A percentile compares a stretch with the other conserved stretches of the same genome.
Conservation (phyloP, 2,113 vertebrate species). For the Sialia sialis region DNA sequence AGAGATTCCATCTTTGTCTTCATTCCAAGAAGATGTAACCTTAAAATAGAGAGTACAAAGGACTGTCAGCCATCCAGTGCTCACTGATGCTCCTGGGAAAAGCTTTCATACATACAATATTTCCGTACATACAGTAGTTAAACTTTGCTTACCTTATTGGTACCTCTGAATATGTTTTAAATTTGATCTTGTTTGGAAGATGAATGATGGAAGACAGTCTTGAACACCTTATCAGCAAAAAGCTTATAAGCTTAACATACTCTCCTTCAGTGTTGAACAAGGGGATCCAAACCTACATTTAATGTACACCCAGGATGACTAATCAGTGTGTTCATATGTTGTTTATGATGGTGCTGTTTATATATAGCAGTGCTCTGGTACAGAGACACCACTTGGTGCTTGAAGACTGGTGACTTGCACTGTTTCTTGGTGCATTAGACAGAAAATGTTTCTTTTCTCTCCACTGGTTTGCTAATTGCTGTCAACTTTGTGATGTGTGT, state of each 20-base stretch:
- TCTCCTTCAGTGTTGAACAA: neutral
- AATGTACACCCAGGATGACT: constrained; percentile 15
- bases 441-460: neutral
- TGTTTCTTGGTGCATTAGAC: neutral
- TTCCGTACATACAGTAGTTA: neutral
- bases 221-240: neutral
- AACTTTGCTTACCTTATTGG: neutral
- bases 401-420: neutral
- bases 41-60: neutral
- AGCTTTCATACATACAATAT: neutral
- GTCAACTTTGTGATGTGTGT: neutral
- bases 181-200: neutral
- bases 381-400: neutral
- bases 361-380: neutral
- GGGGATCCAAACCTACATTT: neutral
- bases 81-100: neutral
- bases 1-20: neutral
- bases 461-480: neutral
- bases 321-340: constrained; percentile 8
- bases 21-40: neutral
- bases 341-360: constrained; percentile 33
- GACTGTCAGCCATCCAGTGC: neutral
- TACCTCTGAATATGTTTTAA: neutral
- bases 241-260: neutral
- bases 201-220: neutral